Evolutionary conservation across 1,140 invertebrate species (phyloP), one percentile per base, ranked within the genome.

Genomic region (Oryzaephilus surinamensis): DNA sequence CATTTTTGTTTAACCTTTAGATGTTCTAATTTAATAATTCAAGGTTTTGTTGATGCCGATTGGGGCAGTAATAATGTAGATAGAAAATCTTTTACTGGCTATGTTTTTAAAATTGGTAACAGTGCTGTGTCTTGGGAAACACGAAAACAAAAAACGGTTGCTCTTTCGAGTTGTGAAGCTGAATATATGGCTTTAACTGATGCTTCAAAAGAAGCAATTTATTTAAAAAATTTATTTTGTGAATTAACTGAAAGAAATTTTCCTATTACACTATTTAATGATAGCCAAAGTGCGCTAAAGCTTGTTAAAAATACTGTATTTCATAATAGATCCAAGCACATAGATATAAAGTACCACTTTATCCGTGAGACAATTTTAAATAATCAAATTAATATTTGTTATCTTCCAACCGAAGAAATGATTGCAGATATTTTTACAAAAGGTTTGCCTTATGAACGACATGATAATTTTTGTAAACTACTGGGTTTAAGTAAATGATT

Each of bases 151-250:
- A 41, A 31, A 30, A 56, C 45, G 14, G 47, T 66, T 16, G 53
- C 60, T 6, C 38, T 17, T 61, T 4, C 58, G 15, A 63, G 46
- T 13, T 61, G 51, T 30, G 61, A 67, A 47, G 60, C 62, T 0
- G 65, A 68, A 45, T 63, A 61, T 35, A 55, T 66, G 40, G 45
- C 58, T 7, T 17, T 38, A 11, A 29, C 33, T 30, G 51, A 55
- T 23, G 51, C 42, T 1, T 26, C 43, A 13, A 56, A 53, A 39
- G 55, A 59, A 45, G 39, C 40, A 6, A 34, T 51, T 14, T 57
- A 47, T 30, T 43, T 50, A 24, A 46, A 32, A 26, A 36, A 31
- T 32, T 17, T 42, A 40, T 8, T 47, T 15, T 8, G 19, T 15
- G 42, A 48, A 49, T 35, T 51, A 29, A 32, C 34, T 18, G 17